phyloP scores from a whole-genome alignment of 1,140 invertebrate genomes.

The Linepithema humile region DNA sequence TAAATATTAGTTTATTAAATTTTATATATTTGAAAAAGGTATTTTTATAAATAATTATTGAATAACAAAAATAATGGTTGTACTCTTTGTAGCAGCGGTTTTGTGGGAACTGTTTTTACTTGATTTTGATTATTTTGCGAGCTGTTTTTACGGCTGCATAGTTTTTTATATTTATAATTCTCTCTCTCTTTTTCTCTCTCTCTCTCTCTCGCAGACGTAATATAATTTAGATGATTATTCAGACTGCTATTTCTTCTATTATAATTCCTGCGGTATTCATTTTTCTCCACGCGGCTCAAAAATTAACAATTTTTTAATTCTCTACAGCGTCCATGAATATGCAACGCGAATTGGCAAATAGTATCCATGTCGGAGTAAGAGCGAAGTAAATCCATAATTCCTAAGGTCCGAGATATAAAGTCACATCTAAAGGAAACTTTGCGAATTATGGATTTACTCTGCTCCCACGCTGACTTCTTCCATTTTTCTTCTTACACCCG shows the following conservation, averaged over 20 bases:
- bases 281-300: background rate
- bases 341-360: background rate
- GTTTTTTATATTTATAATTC: background rate
- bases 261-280: background rate
- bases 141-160: background rate
- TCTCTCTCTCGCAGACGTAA: too few species aligned
- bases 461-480: background rate
- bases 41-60: too few species aligned
- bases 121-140: background rate
- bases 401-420: conserved; percentile 4
- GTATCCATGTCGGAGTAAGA: background rate
- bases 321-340: background rate
- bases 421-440: conserved; percentile 10
- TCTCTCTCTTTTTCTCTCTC: background rate
- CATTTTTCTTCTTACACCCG: conserved; percentile 3
- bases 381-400: conserved; percentile 1
- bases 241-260: background rate
- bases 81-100: background rate
- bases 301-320: conserved; percentile 1
- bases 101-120: background rate
- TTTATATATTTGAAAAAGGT: too few species aligned
- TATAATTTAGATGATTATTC: too few species aligned
- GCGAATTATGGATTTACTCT: conserved; percentile 41
- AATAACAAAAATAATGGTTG: background rate
- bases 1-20: too few species aligned